Evolutionary conservation across 2,888 invertebrate genomes (phyloP), one percentile per base, ranked within the genome.

Genomic region (Arge pagana): DNA sequence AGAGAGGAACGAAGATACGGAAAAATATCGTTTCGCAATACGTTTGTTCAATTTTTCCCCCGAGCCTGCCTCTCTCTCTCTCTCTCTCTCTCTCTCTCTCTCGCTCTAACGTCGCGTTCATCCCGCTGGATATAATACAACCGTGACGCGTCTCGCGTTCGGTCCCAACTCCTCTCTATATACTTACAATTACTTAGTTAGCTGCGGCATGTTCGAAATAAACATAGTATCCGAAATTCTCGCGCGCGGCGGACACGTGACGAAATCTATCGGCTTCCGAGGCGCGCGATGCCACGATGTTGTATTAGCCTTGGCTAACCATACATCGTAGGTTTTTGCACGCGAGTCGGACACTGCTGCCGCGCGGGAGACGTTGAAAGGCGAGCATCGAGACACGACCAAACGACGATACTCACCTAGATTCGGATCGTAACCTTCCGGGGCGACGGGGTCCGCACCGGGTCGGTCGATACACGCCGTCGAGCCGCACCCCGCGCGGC

Each of bases 381-480:
- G n/a, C n/a, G n/a, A n/a, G n/a, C n/a, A n/a, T n/a, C n/a, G n/a
- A n/a, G n/a, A n/a, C n/a, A n/a, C n/a, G n/a, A n/a, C n/a, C n/a
- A n/a, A n/a, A n/a, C n/a, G n/a, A n/a, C 33, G 24, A 57, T 52
- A 49, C 48, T 52, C 48, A 43, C 31, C 52, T 54, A 54, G 53
- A 40, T 26, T 53, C 42, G 28, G 48, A 60, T 61, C 62, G 64
- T 60, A 67, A 66, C 59, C 62, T 67, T 64, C 58, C 63, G 68
- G 43, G 67, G 63, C 63, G 61, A 60, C 66, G 57, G 54, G 58
- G 52, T 53, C 58, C 55, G 53, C 57, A 53, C 55, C 54, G 63
- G 64, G 63, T 71, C 66, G 72, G 72, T 72, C 72, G 71, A 72
- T 72, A 72, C 67, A 68, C 66, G 72, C 65, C 70, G 62, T 67